Evolutionary conservation across 2,113 vertebrate species (phyloP).

Genomic region (Rhinolophus ferrumequinum): DNA sequence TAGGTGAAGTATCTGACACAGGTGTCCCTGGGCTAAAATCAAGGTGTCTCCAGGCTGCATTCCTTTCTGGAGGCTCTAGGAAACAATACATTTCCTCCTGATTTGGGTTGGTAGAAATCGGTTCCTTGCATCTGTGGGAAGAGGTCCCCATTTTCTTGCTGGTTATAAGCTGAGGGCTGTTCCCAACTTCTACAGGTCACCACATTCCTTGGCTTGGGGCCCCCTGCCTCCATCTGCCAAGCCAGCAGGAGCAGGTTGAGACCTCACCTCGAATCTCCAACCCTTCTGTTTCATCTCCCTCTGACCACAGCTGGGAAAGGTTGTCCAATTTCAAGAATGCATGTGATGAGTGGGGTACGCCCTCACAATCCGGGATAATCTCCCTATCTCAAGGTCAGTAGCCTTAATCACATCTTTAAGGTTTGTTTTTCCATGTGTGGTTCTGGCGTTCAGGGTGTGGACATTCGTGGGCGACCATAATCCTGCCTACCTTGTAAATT

Average conservation of each 20-base stretch:
- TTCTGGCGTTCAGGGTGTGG: neutral
- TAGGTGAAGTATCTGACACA: neutral
- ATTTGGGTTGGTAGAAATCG: neutral
- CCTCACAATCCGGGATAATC: neutral
- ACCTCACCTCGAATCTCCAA: neutral
- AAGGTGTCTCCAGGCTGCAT: neutral
- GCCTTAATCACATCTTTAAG: neutral
- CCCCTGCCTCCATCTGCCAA: neutral
- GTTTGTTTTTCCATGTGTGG: neutral
- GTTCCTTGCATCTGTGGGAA: neutral
- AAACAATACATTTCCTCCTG: neutral
- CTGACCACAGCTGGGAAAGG: neutral
- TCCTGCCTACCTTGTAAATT: neutral
- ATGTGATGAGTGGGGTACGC: neutral
- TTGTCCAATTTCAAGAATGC: neutral
- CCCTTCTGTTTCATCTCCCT: neutral
- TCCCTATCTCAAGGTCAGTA: neutral
- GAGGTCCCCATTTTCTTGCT: neutral
- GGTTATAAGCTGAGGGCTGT: neutral
- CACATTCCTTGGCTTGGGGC: neutral
- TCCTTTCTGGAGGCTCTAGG: neutral
- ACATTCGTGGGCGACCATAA: neutral
- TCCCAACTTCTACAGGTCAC: neutral
- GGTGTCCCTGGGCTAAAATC: neutral
- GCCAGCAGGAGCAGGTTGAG: neutral